Percentiles rank a stretch among this genome's conserved stretches.
Evolutionary conservation across 2,888 invertebrate genomes (phyloP).

Genomic region (Cyclophora albipunctata): DNA sequence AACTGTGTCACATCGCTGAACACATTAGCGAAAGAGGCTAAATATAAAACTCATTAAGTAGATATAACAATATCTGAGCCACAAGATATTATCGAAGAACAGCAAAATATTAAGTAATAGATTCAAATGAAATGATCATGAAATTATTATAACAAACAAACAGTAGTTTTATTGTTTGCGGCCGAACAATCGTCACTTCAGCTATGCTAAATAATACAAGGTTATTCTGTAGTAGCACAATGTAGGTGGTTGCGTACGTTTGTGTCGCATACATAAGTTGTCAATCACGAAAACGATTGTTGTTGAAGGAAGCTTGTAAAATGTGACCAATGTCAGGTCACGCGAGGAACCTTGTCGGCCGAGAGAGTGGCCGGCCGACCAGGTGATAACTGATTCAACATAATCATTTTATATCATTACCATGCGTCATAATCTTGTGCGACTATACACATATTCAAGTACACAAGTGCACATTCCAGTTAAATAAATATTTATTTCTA

Average conservation of each 20-base stretch:
- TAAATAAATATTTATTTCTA: too few species aligned
- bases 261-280: constrained; percentile 31
- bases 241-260: constrained; percentile 1
- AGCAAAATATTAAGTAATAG: not conserved
- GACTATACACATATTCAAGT: constrained; percentile 27
- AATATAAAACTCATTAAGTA: constrained; percentile 25
- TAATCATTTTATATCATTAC: constrained; percentile 3
- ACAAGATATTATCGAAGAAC: too few species aligned
- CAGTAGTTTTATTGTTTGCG: constrained; percentile 6
- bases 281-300: constrained; percentile 37
- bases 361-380: constrained; percentile 35
- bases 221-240: constrained; percentile 30
- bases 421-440: constrained; percentile 21
- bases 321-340: constrained; percentile 19
- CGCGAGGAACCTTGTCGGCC: constrained; percentile 38
- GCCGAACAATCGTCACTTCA: constrained; percentile 25
- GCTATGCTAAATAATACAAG: constrained; percentile 27
- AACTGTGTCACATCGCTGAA: constrained; percentile 19
- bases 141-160: constrained; percentile 1
- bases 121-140: constrained; percentile 12
- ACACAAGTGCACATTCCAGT: constrained; percentile 24
- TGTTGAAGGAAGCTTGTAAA: constrained; percentile 48
- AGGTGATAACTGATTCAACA: constrained; percentile 28
- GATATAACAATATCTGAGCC: not conserved
- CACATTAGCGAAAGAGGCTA: constrained; percentile 29